Conservation (phyloP, 2,888 invertebrate genomes). For the Bellardia bayeri region DNA sequence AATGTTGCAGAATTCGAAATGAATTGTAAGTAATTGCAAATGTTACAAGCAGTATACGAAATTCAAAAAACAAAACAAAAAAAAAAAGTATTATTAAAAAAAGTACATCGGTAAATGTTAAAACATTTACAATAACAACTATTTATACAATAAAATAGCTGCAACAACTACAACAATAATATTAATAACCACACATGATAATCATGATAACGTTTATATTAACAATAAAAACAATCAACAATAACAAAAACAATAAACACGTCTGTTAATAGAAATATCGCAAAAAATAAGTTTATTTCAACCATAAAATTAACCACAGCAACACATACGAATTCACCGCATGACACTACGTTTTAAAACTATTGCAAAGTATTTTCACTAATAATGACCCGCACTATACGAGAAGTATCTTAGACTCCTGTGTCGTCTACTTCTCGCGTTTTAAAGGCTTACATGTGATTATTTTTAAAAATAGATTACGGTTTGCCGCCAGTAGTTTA, state of each 20-base stretch:
- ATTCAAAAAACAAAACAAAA: not conserved
- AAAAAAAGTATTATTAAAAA: not conserved
- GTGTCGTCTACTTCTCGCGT: too few species aligned
- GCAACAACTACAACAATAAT: not conserved
- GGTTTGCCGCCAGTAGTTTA: too few species aligned
- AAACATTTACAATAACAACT: slow-evolving; percentile 41
- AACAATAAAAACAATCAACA: slow-evolving; percentile 14
- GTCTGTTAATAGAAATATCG: slow-evolving; percentile 9
- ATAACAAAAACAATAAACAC: slow-evolving; percentile 38
- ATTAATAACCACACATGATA: slow-evolving; percentile 27
- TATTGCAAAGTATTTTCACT: not conserved
- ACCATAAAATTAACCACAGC: slow-evolving; percentile 25
- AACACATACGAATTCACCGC: not conserved
- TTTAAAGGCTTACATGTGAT: too few species aligned
- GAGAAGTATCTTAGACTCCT: too few species aligned
- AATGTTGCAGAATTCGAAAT: slow-evolving; percentile 60
- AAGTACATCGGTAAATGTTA: slow-evolving; percentile 34
- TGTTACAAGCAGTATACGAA: slow-evolving; percentile 8
- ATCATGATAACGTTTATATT: slow-evolving; percentile 52
- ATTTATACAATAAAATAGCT: slow-evolving; percentile 6
- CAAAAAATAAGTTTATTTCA: not conserved
- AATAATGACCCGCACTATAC: not conserved
- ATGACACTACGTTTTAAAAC: not conserved
- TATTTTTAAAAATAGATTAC: too few species aligned
- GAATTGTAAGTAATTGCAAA: slow-evolving; percentile 22